Percentiles rank a stretch among this genome's conserved stretches.
Evolutionary conservation across 2,113 vertebrate species (phyloP).

Genomic region (Bungarus multicinctus): DNA sequence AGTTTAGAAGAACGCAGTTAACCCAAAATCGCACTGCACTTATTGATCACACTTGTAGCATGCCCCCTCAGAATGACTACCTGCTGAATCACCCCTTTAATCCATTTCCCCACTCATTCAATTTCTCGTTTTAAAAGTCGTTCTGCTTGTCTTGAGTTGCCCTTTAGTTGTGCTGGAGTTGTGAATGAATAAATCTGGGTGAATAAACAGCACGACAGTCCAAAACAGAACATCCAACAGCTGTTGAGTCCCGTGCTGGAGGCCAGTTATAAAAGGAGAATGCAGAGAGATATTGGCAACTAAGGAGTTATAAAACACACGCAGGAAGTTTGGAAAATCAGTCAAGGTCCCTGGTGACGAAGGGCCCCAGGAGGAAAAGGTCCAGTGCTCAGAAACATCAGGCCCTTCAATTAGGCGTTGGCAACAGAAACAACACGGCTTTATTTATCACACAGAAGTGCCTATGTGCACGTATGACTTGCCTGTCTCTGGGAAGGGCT

Average conservation of each 20-base stretch:
- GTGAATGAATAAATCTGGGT: not conserved
- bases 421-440: not conserved
- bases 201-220: not conserved
- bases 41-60: not conserved
- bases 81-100: not conserved
- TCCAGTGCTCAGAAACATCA: not conserved
- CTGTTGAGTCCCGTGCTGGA: not conserved
- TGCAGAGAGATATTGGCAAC: not conserved
- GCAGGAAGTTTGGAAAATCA: slow-evolving; percentile 3
- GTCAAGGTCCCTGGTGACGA: not conserved
- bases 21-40: not conserved
- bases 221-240: not conserved
- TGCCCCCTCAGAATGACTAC: not conserved
- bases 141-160: not conserved
- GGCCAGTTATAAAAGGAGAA: not conserved
- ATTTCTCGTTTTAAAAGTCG: not conserved
- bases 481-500: slow-evolving; percentile 95
- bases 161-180: not conserved
- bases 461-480: not conserved
- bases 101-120: not conserved
- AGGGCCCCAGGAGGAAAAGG: not conserved
- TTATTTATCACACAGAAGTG: not conserved
- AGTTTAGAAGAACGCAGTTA: not conserved
- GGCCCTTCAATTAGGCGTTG: not conserved
- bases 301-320: not conserved